Conservation (phyloP, 2,113 vertebrate species). For the Todiramphus saurophagus region DNA sequence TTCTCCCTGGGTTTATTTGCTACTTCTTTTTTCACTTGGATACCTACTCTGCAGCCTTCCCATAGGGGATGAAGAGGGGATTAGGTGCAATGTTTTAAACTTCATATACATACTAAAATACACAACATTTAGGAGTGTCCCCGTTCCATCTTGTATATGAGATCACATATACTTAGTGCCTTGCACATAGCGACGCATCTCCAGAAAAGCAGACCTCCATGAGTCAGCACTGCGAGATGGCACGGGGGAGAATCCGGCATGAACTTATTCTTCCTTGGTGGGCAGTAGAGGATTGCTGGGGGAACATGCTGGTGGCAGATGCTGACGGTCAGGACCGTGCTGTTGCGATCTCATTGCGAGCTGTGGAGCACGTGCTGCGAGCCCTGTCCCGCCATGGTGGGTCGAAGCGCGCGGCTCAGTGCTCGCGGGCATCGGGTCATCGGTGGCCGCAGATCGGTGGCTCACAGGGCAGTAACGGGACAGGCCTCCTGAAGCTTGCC, state of each 20-base stretch:
- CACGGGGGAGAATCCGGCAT: not conserved
- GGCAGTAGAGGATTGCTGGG: not conserved
- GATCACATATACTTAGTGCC: not conserved
- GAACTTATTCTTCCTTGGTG: not conserved
- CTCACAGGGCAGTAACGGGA: not conserved
- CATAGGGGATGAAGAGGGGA: not conserved
- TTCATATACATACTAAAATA: not conserved
- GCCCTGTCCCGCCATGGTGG: not conserved
- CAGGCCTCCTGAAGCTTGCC: not conserved
- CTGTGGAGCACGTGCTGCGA: not conserved
- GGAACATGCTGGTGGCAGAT: fast-evolving
- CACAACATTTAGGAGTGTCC: not conserved
- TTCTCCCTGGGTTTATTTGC: not conserved
- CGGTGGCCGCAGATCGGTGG: not conserved
- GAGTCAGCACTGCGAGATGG: not conserved
- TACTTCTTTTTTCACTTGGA: not conserved
- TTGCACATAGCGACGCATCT: not conserved
- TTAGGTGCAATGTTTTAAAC: not conserved
- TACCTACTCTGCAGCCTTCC: not conserved
- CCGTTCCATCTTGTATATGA: not conserved
- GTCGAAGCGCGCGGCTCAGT: not conserved
- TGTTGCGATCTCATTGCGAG: not conserved
- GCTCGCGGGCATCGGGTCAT: not conserved
- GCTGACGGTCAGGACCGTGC: fast-evolving
- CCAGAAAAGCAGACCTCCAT: not conserved